A percentile compares a stretch with the other conserved stretches of the same genome.
Conservation (phyloP, 1,140 invertebrate species). For the Hermatobates lingyangjiaoensis region DNA sequence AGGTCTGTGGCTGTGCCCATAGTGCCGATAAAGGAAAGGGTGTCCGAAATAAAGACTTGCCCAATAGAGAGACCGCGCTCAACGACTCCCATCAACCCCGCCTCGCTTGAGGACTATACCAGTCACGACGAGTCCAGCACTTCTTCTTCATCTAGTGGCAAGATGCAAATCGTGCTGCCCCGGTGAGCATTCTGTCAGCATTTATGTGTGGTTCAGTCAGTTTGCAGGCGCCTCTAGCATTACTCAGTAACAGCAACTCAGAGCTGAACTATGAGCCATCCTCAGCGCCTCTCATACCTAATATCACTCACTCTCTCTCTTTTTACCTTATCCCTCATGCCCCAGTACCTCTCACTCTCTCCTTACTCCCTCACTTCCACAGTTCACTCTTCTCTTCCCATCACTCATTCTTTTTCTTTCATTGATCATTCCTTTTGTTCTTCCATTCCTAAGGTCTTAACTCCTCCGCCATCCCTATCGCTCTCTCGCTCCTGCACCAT, state of each 20-base stretch:
- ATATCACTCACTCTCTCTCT: not conserved
- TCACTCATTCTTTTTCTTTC: no score
- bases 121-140: slow-evolving; percentile 22
- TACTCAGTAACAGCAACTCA: not conserved
- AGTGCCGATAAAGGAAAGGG: slow-evolving; percentile 55
- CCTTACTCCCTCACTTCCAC: not conserved
- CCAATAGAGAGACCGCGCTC: slow-evolving; percentile 70
- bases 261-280: not conserved
- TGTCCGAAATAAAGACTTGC: slow-evolving; percentile 48
- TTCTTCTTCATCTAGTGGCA: slow-evolving; percentile 28
- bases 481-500: no score
- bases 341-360: not conserved
- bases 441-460: no score
- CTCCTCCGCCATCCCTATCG: no score
- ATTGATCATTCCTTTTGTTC: no score
- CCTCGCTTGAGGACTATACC: slow-evolving; percentile 48
- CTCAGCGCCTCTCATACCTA: not conserved
- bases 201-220: slow-evolving; percentile 21
- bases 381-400: no score
- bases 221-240: not conserved
- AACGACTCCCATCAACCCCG: slow-evolving; percentile 60
- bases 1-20: slow-evolving; percentile 58
- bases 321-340: not conserved
- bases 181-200: slow-evolving; percentile 31
- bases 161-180: slow-evolving; percentile 47